A percentile compares a stretch with the other conserved stretches of the same genome.
These are phyloP conservation scores for Dromaius novaehollandiae DNA, from an alignment of 2,113 vertebrate species.

Conservation along the genomic window DNA sequence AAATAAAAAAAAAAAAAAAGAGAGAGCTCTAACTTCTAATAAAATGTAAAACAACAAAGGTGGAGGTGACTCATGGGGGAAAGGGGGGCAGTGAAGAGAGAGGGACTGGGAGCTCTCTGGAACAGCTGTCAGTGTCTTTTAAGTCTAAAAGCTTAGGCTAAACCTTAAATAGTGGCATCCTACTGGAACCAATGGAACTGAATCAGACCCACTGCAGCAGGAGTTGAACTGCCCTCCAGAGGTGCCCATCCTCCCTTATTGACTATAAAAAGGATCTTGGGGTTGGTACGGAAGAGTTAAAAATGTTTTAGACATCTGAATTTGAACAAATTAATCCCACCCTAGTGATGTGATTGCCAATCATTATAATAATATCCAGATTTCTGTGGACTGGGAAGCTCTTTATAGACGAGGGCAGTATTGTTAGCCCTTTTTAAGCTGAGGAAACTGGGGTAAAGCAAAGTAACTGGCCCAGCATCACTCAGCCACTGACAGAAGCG, in stretches of 20 bases:
- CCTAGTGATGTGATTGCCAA: not conserved
- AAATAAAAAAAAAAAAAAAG: not conserved
- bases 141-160: not conserved
- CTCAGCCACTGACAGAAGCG: slow-evolving; percentile 9
- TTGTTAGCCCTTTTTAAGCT: not conserved
- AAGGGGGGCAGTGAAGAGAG: not conserved
- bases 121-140: not conserved
- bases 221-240: not conserved
- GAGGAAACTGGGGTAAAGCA: not conserved
- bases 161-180: too few species aligned
- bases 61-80: not conserved
- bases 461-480: not conserved
- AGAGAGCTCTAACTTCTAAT: not conserved
- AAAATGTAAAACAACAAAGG: not conserved
- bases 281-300: slow-evolving; percentile 27
- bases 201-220: not conserved
- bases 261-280: not conserved
- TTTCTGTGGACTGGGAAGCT: slow-evolving; percentile 10
- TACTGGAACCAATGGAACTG: not conserved
- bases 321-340: slow-evolving; percentile 33
- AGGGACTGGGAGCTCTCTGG: not conserved
- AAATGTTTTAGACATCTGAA: slow-evolving; percentile 7
- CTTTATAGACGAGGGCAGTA: not conserved
- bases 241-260: not conserved
- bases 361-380: slow-evolving; percentile 51